A percentile compares a stretch with the other conserved stretches of the same genome.
phyloP scores from a whole-genome alignment of 2,888 invertebrate species.

The Platypus cylindrus region DNA sequence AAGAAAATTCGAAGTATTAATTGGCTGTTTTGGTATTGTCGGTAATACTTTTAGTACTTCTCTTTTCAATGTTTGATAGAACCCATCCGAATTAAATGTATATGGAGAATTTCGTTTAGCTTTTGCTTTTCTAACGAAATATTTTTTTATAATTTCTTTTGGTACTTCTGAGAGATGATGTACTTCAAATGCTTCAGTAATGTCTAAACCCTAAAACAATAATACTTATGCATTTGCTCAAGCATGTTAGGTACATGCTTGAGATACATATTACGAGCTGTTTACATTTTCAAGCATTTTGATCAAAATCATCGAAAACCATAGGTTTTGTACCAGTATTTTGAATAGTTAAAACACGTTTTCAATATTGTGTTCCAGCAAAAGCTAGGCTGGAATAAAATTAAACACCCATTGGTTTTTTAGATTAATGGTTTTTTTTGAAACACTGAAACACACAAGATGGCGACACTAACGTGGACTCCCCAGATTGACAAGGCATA shows the following conservation, averaged over 20 bases:
- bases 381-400: not conserved
- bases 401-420: not conserved
- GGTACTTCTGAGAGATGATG: slow-evolving; percentile 49
- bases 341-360: no score
- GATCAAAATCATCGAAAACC: no score
- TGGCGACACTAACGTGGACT: no score
- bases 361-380: no score
- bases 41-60: slow-evolving; percentile 38
- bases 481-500: no score
- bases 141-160: slow-evolving; percentile 49
- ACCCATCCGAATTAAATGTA: slow-evolving; percentile 61
- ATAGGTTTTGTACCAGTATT: no score
- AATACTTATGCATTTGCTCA: not conserved
- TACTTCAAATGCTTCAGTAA: slow-evolving; percentile 66
- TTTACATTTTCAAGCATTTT: no score
- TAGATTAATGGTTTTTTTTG: no score
- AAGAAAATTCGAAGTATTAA: slow-evolving; percentile 30
- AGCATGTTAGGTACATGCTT: not conserved
- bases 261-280: no score
- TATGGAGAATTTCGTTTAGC: slow-evolving; percentile 55
- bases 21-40: slow-evolving; percentile 36
- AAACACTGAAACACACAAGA: no score
- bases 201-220: slow-evolving; percentile 55
- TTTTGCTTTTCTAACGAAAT: slow-evolving; percentile 49
- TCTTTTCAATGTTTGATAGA: slow-evolving; percentile 56